These are phyloP conservation scores for Anastrepha ludens DNA, from an alignment of 1,140 invertebrate genomes.

Conservation along the genomic window DNA sequence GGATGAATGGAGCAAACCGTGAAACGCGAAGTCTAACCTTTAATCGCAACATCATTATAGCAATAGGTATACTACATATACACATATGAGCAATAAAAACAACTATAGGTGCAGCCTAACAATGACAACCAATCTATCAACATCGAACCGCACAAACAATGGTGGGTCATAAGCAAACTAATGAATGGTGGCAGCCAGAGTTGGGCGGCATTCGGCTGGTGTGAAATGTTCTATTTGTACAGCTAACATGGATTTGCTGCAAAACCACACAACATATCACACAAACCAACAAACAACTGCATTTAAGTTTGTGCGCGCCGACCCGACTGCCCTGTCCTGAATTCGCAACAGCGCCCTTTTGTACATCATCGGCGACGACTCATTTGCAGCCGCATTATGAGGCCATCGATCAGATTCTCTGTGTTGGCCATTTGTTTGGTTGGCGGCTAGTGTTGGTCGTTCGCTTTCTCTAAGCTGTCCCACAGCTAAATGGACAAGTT, in stretches of 20 bases:
- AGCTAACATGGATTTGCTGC: constrained; percentile 21
- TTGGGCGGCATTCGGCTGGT: background rate
- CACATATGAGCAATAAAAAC: background rate
- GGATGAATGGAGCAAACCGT: constrained; percentile 28
- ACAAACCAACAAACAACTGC: background rate
- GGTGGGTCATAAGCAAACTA: background rate
- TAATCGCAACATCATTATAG: constrained; percentile 26
- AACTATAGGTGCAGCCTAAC: background rate
- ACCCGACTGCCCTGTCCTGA: constrained; percentile 37
- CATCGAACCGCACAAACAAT: background rate
- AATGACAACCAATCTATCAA: background rate
- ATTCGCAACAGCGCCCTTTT: constrained; percentile 16
- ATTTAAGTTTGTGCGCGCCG: background rate
- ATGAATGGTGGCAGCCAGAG: background rate
- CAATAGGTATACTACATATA: background rate
- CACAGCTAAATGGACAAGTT: constrained; percentile 52
- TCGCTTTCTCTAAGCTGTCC: constrained; percentile 1
- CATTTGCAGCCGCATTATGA: constrained; percentile 43
- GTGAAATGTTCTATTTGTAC: background rate
- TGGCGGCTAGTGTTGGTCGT: background rate
- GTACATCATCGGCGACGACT: background rate
- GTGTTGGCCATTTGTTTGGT: background rate
- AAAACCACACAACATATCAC: background rate
- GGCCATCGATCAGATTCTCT: constrained; percentile 55
- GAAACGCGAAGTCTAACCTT: constrained; percentile 28